Evolutionary conservation across 2,888 invertebrate species (phyloP).

Genomic region (Morinoia aosen): DNA sequence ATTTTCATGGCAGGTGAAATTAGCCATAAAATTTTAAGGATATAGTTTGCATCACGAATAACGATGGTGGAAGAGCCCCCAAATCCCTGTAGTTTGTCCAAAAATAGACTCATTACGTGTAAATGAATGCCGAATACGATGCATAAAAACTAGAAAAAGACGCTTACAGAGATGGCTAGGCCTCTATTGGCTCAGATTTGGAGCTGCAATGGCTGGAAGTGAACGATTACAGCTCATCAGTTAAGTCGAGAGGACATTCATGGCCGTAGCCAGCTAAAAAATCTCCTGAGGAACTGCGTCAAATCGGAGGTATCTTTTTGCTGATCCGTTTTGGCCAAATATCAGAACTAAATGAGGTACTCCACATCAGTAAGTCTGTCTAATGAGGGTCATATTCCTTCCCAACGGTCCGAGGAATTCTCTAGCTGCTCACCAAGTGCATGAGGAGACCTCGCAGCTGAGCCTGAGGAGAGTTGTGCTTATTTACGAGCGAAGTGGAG

Average conservation of each 20-base stretch:
- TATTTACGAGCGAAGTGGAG: not conserved
- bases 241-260: not conserved
- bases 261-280: not conserved
- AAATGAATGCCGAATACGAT: not conserved
- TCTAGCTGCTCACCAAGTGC: not conserved
- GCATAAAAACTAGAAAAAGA: not conserved
- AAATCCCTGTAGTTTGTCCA: not conserved
- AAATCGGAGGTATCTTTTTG: not conserved
- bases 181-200: not conserved
- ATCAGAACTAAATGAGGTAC: not conserved
- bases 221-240: not conserved
- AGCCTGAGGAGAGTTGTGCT: not conserved
- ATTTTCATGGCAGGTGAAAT: not conserved
- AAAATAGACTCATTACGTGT: not conserved
- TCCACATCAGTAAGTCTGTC: not conserved
- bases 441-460: not conserved
- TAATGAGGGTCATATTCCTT: slow-evolving; percentile 1
- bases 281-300: not conserved
- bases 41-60: not conserved
- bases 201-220: not conserved
- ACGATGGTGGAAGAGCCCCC: no score
- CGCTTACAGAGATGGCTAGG: not conserved
- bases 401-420: not conserved
- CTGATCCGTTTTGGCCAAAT: not conserved
- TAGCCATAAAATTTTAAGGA: not conserved